Evolutionary conservation across 2,113 vertebrate genomes (phyloP).

Genomic region (Sprattus sprattus): DNA sequence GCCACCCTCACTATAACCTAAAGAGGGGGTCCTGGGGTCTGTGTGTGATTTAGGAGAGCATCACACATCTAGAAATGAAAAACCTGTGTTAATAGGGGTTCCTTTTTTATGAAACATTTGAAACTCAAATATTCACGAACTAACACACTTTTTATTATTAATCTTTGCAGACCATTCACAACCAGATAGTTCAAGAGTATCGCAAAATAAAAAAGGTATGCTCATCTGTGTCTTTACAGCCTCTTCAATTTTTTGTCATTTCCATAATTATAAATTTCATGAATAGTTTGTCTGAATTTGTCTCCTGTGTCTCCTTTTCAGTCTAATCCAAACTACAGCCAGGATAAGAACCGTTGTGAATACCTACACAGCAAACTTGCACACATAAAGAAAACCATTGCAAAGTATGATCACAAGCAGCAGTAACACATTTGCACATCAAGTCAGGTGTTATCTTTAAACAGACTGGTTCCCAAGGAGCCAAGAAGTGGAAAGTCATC

Average conservation of each 20-base stretch:
- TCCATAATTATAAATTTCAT: neutral
- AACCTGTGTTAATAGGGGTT: neutral
- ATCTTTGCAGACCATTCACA: constrained; percentile 84
- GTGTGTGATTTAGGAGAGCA: neutral
- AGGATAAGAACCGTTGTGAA: constrained; percentile 97
- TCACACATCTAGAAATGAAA: neutral
- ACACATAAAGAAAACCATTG: constrained; percentile 96
- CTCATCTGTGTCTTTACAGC: neutral
- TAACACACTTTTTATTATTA: constrained; percentile 18
- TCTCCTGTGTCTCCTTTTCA: constrained; percentile 56
- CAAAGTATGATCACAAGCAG: constrained; percentile 93
- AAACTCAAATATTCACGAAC: neutral
- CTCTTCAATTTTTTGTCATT: neutral
- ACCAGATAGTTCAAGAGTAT: constrained; percentile 97
- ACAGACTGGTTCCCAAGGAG: neutral
- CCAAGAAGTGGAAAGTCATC: neutral
- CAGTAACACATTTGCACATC: constrained; percentile 59
- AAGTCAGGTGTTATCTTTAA: neutral
- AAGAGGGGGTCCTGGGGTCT: neutral
- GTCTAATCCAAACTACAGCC: constrained; percentile 95
- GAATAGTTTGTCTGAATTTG: neutral
- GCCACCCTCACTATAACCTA: neutral
- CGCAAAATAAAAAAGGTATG: constrained; percentile 95
- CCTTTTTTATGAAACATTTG: neutral
- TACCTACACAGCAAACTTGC: constrained; percentile 98